Base-by-base conservation (phyloP, 1,140 invertebrate genomes). In the Littorina saxatilis region DNA sequence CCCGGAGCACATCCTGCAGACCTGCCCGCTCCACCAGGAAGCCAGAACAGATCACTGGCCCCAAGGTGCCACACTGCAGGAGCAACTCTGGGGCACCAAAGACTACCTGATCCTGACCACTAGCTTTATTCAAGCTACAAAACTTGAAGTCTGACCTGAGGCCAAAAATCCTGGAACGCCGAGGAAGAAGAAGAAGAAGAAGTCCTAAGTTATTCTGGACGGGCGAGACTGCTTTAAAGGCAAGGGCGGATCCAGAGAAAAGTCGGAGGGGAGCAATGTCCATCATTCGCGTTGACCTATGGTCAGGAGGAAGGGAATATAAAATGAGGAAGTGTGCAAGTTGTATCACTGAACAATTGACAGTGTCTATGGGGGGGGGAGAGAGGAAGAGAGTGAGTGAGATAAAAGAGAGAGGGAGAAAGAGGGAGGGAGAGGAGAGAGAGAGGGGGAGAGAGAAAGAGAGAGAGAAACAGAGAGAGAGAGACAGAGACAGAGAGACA, bases 391-490 rank as follows among this genome's bases (percentile, higher is more conserved):
- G 68, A 70, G 39, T 13, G 32, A 66, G n/a, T 11, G 0, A 66
- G n/a, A n/a, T 29, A 29, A n/a, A 66, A 66, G n/a, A 35, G 39
- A 39, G 35, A 7, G 39, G 37, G 68, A 70, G 39, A 17, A 15
- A 40, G 39, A 70, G 39, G 37, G 39, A 37, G 68, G 2, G 15
- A 2, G n/a, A 35, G 68, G 37, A n/a, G 37, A 32, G 27, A 70
- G 68, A 70, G 68, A 40, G 68, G 37, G 68, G 37, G 11, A 70
- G 35, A 7, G 35, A 70, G 68, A 39, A 15, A 70, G 39, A 70
- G 39, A 70, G 68, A 70, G 32, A 37, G 68, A 39, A 15, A 40
- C 11, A 37, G 68, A 39, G 32, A 40, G 39, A 70, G 13, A 70
- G 20, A 23, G 35, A 20, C 5, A 39, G 32, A 37, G 32, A 39